These are phyloP conservation scores for Trisateles emortualis DNA, from an alignment of 2,888 invertebrate species.

Conservation along the genomic window DNA sequence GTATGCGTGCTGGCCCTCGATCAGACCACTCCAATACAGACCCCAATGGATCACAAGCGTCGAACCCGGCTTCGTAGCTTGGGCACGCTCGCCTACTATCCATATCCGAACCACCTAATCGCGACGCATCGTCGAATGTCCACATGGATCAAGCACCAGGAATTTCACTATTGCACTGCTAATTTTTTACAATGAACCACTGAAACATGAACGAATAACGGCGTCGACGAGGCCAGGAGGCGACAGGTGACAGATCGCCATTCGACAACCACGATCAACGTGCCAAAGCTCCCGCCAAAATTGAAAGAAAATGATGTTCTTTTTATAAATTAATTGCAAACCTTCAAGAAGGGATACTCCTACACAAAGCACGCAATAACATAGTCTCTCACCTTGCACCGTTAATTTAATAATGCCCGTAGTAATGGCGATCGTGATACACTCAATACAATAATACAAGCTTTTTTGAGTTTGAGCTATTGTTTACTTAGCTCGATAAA, in stretches of 20 bases:
- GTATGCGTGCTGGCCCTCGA: constrained; percentile 74
- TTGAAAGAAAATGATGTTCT: constrained; percentile 67
- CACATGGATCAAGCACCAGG: constrained; percentile 73
- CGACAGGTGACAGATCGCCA: constrained; percentile 77
- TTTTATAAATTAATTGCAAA: constrained; percentile 59
- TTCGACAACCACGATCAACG: constrained; percentile 68
- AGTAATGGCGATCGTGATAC: constrained; percentile 51
- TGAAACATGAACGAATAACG: constrained; percentile 70
- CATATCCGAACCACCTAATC: constrained; percentile 76
- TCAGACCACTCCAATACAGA: constrained; percentile 77
- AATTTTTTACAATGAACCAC: constrained; percentile 77
- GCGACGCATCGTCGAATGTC: constrained; percentile 77
- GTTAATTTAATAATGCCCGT: constrained; percentile 45
- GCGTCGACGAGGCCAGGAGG: constrained; percentile 71
- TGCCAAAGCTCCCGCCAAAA: constrained; percentile 82
- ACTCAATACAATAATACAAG: constrained; percentile 25
- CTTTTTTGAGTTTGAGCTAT: constrained; percentile 24
- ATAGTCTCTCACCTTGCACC: constrained; percentile 36
- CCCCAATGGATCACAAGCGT: constrained; percentile 78
- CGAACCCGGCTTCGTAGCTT: constrained; percentile 81
- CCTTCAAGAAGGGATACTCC: constrained; percentile 48
- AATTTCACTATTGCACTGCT: constrained; percentile 77
- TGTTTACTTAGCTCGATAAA: constrained; percentile 41
- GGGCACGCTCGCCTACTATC: constrained; percentile 79
- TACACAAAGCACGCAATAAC: constrained; percentile 35